Evolutionary conservation across 2,113 vertebrate species (phyloP).

Genomic region (Strix uralensis): DNA sequence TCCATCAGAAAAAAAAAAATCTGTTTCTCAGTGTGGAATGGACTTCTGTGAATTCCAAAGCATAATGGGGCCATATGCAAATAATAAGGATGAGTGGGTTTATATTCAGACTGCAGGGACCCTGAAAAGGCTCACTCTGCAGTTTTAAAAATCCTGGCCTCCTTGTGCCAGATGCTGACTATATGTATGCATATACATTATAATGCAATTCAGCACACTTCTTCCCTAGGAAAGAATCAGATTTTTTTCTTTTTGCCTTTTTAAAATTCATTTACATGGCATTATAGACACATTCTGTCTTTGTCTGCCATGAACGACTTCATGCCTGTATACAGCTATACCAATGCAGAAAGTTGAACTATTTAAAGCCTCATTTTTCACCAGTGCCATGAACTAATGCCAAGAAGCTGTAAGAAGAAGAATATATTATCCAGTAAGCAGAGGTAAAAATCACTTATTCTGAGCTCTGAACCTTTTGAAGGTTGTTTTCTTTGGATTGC

Average conservation of each 20-base stretch:
- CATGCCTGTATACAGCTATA: neutral
- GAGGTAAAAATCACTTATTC: neutral
- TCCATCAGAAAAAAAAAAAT: neutral
- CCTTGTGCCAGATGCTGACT: slow-evolving; percentile 1
- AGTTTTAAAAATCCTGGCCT: slow-evolving; percentile 5
- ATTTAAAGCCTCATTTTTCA: neutral
- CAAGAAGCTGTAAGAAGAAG: neutral
- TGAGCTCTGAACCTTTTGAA: neutral
- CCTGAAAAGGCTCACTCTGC: slow-evolving; percentile 3
- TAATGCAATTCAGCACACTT: neutral
- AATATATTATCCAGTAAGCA: neutral
- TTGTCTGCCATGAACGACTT: neutral
- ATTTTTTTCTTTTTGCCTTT: neutral
- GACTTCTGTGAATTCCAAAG: slow-evolving; percentile 19
- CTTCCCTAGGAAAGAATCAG: neutral
- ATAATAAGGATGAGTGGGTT: slow-evolving; percentile 29
- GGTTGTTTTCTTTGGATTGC: neutral
- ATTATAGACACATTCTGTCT: neutral
- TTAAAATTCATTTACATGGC: neutral
- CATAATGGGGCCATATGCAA: slow-evolving; percentile 50
- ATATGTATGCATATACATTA: neutral
- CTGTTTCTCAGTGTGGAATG: neutral
- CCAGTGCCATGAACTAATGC: neutral
- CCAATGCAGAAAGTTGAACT: neutral
- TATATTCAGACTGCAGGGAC: slow-evolving; percentile 28